Percentiles rank a stretch among this genome's conserved stretches.
Conservation (phyloP, 2,888 invertebrate genomes). For the Plebejus melissa region DNA sequence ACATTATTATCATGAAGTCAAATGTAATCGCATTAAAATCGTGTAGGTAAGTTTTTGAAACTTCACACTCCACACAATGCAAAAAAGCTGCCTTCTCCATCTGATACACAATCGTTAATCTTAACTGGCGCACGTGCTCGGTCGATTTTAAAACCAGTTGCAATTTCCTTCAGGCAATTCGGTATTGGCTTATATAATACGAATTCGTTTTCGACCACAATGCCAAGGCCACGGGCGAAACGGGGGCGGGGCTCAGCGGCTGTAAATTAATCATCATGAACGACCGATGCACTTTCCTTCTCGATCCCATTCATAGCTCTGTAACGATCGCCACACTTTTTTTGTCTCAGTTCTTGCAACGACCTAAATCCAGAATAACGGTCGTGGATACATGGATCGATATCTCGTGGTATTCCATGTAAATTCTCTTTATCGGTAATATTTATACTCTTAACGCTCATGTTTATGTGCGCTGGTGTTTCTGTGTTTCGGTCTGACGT, state of each 20-base stretch:
- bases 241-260: conserved; percentile 62
- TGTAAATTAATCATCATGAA: conserved; percentile 63
- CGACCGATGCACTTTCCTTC: conserved; percentile 70
- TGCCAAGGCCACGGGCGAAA: conserved; percentile 54
- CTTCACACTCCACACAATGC: conserved; percentile 4
- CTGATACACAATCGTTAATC: conserved; percentile 40
- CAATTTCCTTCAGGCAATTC: conserved; percentile 59
- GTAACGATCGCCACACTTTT: conserved; percentile 39
- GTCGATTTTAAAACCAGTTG: conserved; percentile 59
- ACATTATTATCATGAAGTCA: too few relatives aligned
- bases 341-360: conserved; percentile 41
- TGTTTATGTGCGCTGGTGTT: conserved; percentile 57
- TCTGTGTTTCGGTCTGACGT: conserved; percentile 64
- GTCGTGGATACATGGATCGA: conserved; percentile 52
- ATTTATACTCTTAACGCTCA: conserved; percentile 69
- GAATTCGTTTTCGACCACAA: conserved; percentile 55
- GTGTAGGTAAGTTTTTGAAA: background rate
- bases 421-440: conserved; percentile 66
- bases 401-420: conserved; percentile 60
- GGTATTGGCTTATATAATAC: conserved; percentile 56
- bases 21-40: background rate
- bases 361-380: conserved; percentile 45
- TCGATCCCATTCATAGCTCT: conserved; percentile 57
- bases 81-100: conserved; percentile 2
- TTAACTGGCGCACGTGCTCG: conserved; percentile 52